These are phyloP conservation scores for Lethrus apterus DNA, from an alignment of 1,140 invertebrate genomes.

Conservation along the genomic window DNA sequence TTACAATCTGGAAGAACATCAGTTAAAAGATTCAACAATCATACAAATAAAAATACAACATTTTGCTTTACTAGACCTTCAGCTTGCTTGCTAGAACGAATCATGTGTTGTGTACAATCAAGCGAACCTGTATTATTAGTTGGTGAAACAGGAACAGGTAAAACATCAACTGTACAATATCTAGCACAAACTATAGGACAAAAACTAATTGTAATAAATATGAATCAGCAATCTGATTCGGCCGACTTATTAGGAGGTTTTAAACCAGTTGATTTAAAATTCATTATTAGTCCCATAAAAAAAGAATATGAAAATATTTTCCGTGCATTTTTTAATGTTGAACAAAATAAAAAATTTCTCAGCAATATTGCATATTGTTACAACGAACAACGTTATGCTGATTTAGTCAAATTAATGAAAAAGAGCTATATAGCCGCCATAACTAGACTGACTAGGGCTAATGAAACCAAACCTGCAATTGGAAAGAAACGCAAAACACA, in stretches of 20 bases:
- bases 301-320: constrained; percentile 82
- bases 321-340: constrained; percentile 64
- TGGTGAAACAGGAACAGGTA: constrained; percentile 97
- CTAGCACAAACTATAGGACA: constrained; percentile 77
- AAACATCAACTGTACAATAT: constrained; percentile 94
- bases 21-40: constrained; percentile 33
- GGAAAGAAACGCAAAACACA: constrained; percentile 16
- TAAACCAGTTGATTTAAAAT: constrained; percentile 90
- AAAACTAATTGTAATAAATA: constrained; percentile 92
- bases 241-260: constrained; percentile 94
- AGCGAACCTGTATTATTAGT: constrained; percentile 91
- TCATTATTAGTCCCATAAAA: constrained; percentile 71
- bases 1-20: constrained; percentile 30
- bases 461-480: constrained; percentile 15
- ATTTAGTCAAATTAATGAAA: constrained; percentile 68
- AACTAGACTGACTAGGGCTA: constrained; percentile 44
- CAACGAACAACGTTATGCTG: constrained; percentile 62
- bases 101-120: constrained; percentile 71
- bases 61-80: constrained; percentile 79
- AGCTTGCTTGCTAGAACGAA: constrained; percentile 75
- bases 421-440: constrained; percentile 65
- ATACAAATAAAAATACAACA: constrained; percentile 45
- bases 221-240: constrained; percentile 98
- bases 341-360: constrained; percentile 81
- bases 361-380: constrained; percentile 69